Percentiles rank a stretch among this genome's conserved stretches.
Conservation (phyloP, 1,140 invertebrate species). For the Pinna nobilis region DNA sequence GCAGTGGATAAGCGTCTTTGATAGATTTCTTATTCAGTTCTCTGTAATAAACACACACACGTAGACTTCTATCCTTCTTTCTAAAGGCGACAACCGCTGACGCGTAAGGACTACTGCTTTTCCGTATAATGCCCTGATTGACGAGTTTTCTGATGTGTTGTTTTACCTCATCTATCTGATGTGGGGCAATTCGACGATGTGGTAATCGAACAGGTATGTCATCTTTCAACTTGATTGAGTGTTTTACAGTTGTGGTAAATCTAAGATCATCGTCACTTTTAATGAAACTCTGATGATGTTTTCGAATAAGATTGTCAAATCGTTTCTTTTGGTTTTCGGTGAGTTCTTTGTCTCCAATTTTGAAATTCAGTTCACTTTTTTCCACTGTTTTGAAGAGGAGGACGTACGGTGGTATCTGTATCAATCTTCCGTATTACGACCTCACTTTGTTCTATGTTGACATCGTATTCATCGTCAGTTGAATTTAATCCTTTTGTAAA, state of each 20-base stretch:
- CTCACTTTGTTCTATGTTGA: no score
- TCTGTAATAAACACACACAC: slow-evolving; percentile 60
- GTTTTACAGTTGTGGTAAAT: slow-evolving; percentile 32
- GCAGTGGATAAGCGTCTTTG: slow-evolving; percentile 24
- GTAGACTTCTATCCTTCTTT: slow-evolving; percentile 45
- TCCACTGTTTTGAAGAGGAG: no score
- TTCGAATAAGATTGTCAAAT: slow-evolving; percentile 1
- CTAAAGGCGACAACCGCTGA: slow-evolving; percentile 33
- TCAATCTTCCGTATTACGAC: no score
- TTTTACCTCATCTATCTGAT: slow-evolving; percentile 39
- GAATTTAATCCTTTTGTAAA: no score
- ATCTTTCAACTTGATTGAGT: slow-evolving; percentile 28
- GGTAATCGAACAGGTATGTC: slow-evolving; percentile 28
- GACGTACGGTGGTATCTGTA: no score
- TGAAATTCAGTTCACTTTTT: no score
- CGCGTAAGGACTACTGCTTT: slow-evolving; percentile 39
- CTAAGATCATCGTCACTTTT: slow-evolving; percentile 25
- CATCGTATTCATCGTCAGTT: no score
- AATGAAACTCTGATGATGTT: slow-evolving; percentile 22
- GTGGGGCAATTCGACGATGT: slow-evolving; percentile 36
- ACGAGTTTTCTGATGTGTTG: slow-evolving; percentile 31
- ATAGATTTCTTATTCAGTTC: slow-evolving; percentile 41
- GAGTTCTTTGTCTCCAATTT: no score
- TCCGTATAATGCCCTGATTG: slow-evolving; percentile 25
- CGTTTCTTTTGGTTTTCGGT: slow-evolving; percentile 4